Conservation (phyloP, 1,140 invertebrate species). For the Rhyacophila brunnea region DNA sequence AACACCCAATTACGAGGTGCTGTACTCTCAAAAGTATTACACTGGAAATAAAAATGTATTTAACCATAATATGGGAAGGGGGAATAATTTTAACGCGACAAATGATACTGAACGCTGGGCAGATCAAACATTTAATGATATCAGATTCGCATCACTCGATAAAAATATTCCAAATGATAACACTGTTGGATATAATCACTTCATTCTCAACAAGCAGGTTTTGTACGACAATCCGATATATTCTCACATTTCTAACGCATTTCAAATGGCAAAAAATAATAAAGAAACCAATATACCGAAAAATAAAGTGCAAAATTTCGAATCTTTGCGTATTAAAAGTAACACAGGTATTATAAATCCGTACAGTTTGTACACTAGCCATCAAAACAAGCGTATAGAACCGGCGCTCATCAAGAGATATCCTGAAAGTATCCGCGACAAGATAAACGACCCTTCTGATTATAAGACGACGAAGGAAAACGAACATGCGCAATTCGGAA, state of each 20-base stretch:
- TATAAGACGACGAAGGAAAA: constrained; percentile 4
- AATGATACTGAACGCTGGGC: not conserved
- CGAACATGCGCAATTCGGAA: constrained; percentile 39
- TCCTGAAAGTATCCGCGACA: constrained; percentile 23
- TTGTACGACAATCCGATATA: not conserved
- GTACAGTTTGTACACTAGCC: too few species aligned
- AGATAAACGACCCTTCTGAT: constrained; percentile 12
- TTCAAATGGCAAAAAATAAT: not conserved
- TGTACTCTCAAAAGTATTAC: constrained; percentile 15
- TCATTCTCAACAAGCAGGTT: not conserved
- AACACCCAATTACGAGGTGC: constrained; percentile 13
- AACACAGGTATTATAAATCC: too few species aligned
- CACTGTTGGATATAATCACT: not conserved
- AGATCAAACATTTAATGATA: not conserved
- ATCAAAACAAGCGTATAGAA: too few species aligned
- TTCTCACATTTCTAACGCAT: not conserved
- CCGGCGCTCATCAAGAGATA: constrained; percentile 1
- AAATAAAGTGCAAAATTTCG: too few species aligned
- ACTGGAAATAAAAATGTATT: constrained; percentile 9
- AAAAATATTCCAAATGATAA: not conserved
- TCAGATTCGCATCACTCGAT: not conserved
- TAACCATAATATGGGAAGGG: too few species aligned
- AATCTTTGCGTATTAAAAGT: too few species aligned
- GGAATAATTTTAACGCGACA: not conserved
- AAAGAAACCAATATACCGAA: not conserved